Percentiles rank a stretch among this genome's conserved stretches.
Conservation (phyloP, 2,797 vertebrate species). For the Philypnodon macrostomus region DNA sequence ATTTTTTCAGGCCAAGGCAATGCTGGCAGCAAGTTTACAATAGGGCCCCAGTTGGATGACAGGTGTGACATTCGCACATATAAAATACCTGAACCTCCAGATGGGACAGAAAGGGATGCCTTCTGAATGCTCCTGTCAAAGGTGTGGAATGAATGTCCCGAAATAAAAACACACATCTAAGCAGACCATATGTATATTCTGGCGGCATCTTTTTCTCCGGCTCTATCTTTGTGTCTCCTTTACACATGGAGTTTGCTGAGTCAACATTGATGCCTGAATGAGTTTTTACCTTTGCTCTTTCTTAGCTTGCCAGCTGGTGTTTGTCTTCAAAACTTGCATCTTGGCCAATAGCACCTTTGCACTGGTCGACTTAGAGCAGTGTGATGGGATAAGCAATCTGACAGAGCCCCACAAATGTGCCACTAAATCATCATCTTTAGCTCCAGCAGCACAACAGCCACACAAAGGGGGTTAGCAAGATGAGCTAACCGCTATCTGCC, state of each 20-base stretch:
- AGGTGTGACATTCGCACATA: slow-evolving; percentile 44
- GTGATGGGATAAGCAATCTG: slow-evolving; percentile 59
- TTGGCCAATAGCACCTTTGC: slow-evolving; percentile 34
- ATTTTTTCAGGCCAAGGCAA: slow-evolving; percentile 54
- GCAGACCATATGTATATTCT: slow-evolving; percentile 60
- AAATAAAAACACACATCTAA: slow-evolving; percentile 61
- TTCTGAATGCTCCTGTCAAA: slow-evolving; percentile 52
- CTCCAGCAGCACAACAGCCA: slow-evolving; percentile 51
- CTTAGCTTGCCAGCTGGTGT: slow-evolving; percentile 57
- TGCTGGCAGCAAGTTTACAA: slow-evolving; percentile 57
- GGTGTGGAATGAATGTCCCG: slow-evolving; percentile 53
- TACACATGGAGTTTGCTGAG: slow-evolving; percentile 60
- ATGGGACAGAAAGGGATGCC: slow-evolving; percentile 54
- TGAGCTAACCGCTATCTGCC: slow-evolving; percentile 63
- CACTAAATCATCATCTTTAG: slow-evolving; percentile 69
- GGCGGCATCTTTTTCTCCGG: slow-evolving; percentile 35
- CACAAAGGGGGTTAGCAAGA: slow-evolving; percentile 63
- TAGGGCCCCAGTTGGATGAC: slow-evolving; percentile 47
- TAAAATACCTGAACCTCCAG: slow-evolving; percentile 33
- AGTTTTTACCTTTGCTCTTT: slow-evolving; percentile 64
- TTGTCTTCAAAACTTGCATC: slow-evolving; percentile 56
- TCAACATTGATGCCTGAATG: slow-evolving; percentile 64
- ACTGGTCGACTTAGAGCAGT: slow-evolving; percentile 46
- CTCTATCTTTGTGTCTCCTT: slow-evolving; percentile 4
- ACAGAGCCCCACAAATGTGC: slow-evolving; percentile 58